phyloP scores from a whole-genome alignment of 2,888 invertebrate species.

The Tachina grossa region DNA sequence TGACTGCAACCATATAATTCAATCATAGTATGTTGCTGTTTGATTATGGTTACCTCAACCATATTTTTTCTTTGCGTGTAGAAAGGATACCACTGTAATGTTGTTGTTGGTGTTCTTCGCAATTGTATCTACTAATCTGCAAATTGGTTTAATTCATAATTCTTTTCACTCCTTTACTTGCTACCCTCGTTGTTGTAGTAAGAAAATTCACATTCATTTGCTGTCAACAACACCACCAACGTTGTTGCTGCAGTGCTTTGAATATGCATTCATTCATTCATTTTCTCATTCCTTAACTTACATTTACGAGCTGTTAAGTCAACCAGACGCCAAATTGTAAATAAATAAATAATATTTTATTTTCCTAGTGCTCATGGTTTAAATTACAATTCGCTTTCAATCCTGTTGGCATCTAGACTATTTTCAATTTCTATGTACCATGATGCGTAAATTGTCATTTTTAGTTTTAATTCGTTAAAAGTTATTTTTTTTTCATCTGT shows the following conservation, averaged over 20 bases:
- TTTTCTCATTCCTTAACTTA: background rate
- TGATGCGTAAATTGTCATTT: slow-evolving; percentile 57
- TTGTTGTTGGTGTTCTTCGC: no score
- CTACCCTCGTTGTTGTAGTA: slow-evolving; percentile 19
- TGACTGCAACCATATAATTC: no score
- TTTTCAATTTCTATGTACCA: slow-evolving; percentile 5
- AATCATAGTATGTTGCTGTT: no score
- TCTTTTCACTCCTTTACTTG: no score
- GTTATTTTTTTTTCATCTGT: background rate
- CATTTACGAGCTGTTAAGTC: slow-evolving; percentile 34
- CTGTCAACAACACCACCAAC: slow-evolving; percentile 58
- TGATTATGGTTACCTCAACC: no score
- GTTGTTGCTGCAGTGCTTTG: slow-evolving; percentile 9
- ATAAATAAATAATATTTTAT: slow-evolving; percentile 40
- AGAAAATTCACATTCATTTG: slow-evolving; percentile 51
- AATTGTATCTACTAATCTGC: no score
- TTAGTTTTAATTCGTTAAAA: slow-evolving; percentile 38
- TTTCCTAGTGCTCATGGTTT: slow-evolving; percentile 12
- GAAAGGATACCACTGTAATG: no score
- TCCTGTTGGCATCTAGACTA: slow-evolving; percentile 29
- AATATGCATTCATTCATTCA: background rate
- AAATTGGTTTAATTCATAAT: no score
- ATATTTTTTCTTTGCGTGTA: no score
- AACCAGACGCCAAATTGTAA: slow-evolving; percentile 50
- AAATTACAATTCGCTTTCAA: slow-evolving; percentile 23